Percentiles rank a stretch among this genome's conserved stretches.
Evolutionary conservation across 2,113 vertebrate species (phyloP).

Genomic region (Jacana jacana): DNA sequence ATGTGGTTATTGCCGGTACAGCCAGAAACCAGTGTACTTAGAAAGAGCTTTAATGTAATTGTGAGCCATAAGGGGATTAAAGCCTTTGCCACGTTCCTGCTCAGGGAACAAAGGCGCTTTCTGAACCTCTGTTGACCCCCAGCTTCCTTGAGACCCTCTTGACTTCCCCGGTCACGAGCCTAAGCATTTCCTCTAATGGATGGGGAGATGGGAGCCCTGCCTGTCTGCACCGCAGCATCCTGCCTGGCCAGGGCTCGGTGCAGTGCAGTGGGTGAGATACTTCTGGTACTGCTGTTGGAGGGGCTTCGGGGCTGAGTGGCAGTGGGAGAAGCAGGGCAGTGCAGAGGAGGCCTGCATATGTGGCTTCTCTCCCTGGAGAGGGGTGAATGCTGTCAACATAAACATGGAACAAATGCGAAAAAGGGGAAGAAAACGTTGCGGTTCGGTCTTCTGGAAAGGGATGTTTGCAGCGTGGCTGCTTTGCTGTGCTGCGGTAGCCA

Average conservation of each 20-base stretch:
- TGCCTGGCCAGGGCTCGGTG: not conserved
- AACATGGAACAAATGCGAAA: not conserved
- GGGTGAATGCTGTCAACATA: not conserved
- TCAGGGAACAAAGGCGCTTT: constrained; percentile 1
- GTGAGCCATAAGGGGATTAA: constrained; percentile 29
- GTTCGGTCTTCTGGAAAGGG: not conserved
- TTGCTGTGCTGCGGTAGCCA: not conserved
- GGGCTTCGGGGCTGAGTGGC: not conserved
- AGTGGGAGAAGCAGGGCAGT: not conserved
- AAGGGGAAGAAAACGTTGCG: not conserved
- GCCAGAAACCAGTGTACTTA: not conserved
- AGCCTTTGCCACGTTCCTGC: not conserved
- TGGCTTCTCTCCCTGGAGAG: not conserved
- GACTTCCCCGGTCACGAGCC: not conserved
- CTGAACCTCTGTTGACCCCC: constrained; percentile 48
- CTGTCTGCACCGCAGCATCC: accelerated
- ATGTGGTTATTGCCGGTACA: not conserved
- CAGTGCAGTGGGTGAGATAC: accelerated
- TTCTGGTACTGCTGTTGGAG: accelerated
- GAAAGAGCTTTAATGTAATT: constrained; percentile 29
- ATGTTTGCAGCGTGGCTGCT: not conserved
- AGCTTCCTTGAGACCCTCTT: constrained; percentile 43
- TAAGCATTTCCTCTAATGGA: not conserved
- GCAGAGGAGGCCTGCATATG: accelerated
- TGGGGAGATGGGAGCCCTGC: not conserved